A percentile compares a stretch with the other conserved stretches of the same genome.
Evolutionary conservation across 2,797 vertebrate species (phyloP).

Genomic region (Aphelocoma californica): DNA sequence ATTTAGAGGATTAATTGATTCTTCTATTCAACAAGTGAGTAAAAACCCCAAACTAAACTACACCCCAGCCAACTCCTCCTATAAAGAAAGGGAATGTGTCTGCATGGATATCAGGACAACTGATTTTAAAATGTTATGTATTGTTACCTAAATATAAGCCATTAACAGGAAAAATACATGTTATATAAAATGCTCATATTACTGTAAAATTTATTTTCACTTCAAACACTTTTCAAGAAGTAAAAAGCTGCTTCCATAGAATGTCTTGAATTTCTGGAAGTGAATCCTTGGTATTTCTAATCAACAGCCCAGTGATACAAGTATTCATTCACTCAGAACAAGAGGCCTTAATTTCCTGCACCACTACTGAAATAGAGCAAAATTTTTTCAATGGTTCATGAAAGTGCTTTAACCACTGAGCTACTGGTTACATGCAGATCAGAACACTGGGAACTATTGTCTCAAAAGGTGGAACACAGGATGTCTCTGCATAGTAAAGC

Average conservation of each 20-base stretch:
- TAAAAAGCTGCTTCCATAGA: neutral
- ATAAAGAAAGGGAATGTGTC: rapidly evolving
- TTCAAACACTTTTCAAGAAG: neutral
- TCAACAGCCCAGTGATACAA: neutral
- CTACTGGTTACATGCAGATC: neutral
- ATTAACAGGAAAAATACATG: rapidly evolving
- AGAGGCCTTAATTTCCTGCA: neutral
- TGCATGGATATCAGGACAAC: neutral
- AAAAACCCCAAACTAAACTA: neutral
- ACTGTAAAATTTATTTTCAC: neutral
- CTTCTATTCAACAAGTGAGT: neutral
- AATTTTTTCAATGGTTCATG: neutral
- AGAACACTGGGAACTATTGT: neutral
- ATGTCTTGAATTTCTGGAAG: neutral
- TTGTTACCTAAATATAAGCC: neutral
- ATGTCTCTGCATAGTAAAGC: neutral
- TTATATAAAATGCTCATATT: neutral
- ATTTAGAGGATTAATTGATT: neutral
- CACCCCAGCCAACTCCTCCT: rapidly evolving
- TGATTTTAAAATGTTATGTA: neutral
- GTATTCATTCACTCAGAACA: neutral
- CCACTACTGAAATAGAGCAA: neutral
- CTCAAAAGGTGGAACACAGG: neutral
- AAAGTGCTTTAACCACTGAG: neutral
- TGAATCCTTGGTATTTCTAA: neutral